Evolutionary conservation across 2,888 invertebrate species (phyloP), one percentile per base, ranked within the genome.

Genomic region (Drosophila setosimentum): DNA sequence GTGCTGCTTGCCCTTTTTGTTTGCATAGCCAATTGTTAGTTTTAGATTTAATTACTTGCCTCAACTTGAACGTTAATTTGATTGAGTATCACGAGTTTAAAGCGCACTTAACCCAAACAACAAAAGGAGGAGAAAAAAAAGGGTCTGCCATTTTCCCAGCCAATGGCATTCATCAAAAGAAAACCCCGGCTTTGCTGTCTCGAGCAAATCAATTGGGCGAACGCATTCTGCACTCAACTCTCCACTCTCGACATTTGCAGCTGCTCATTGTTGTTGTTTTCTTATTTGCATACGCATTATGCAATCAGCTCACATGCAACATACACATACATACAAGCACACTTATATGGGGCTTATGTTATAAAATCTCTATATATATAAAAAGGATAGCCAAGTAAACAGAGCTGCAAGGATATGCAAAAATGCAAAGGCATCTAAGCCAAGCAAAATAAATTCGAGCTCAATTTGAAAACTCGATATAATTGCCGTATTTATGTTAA

Each of bases 11-110:
- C 18, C 18, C 60, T 30, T 37, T 48, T 55, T 70, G 71, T 83
- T 58, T 67, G 58, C 60, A n/a, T 57, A 49, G 84, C 58, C 89
- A 73, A 83, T 83, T 85, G 85, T 85, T 85, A 77, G 87, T 77
- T 85, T 85, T 82, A 73, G 87, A 85, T 89, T 89, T 89, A 89
- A 85, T 85, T 85, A 85, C 89, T 84, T 87, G 89, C 77, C 76
- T 77, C 87, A 87, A 89, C 75, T 87, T 84, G 35, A 82, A 60
- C 69, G 60, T 76, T 87, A 84, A 89, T 89, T 85, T 85, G 85
- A 89, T 85, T 89, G 87, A 89, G 87, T 79, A 89, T 84, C 69
- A 73, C 21, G 21, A 21, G 24, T 37, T 77, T 32, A 57, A 49
- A 29, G 32, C 51, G 29, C 59, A 65, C 80, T 79, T 78, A 80